Conservation (phyloP, 1,140 invertebrate genomes). For the Arctopsyche grandis region DNA sequence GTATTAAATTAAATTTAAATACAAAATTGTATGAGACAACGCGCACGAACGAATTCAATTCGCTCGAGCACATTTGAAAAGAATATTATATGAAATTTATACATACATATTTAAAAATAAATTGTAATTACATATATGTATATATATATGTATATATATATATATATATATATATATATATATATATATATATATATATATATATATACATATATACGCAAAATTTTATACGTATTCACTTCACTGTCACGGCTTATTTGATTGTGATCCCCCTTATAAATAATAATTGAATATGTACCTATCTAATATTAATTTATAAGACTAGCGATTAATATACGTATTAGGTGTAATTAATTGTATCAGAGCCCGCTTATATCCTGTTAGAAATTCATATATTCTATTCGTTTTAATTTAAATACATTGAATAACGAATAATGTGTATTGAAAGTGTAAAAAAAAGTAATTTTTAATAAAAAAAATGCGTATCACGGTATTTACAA, state of each 20-base stretch:
- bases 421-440: neutral
- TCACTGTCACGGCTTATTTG: conserved; percentile 36
- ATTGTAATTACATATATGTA: neutral
- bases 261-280: conserved; percentile 39
- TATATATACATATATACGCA: conserved; percentile 1
- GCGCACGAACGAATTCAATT: neutral
- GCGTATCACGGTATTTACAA: neutral
- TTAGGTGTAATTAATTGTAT: conserved; percentile 42
- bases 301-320: conserved; percentile 14
- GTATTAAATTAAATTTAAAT: conserved; percentile 4
- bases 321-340: conserved; percentile 40
- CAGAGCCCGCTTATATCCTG: conserved; percentile 43
- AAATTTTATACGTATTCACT: conserved; percentile 40
- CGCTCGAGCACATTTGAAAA: neutral
- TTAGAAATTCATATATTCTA: conserved; percentile 44
- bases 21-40: neutral
- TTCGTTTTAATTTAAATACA: conserved; percentile 17
- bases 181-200: too few species aligned
- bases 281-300: conserved; percentile 14
- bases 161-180: too few species aligned
- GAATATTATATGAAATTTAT: conserved; percentile 12
- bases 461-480: neutral
- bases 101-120: neutral
- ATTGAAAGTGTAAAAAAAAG: neutral
- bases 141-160: too few species aligned